Base-by-base conservation (phyloP, 2,888 invertebrate species). In the Lymantria dispar region DNA sequence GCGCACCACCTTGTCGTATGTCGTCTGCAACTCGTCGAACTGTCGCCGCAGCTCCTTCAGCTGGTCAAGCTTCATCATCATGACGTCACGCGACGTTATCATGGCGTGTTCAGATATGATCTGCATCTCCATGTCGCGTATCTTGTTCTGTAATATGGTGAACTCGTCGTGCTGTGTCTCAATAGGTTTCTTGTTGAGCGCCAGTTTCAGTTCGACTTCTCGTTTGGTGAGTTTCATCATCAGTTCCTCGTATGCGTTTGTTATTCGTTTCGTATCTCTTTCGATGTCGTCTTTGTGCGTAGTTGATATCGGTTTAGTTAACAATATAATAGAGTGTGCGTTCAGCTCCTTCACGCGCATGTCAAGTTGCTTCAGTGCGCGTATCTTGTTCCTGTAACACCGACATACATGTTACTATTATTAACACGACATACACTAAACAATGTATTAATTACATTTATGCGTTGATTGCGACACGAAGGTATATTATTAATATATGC, bases 61-160 rank as follows among this genome's bases (percentile, higher is more conserved):
- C 54, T 83, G 68, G 3, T 55, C 64, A n/a, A 76, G 56, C 44
- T 87, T 87, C n/a, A 68, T 72, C 47, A 76, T 70, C 91, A 92
- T 92, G 7, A 76, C 79, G 13, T 73, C 79, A 12, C 76, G 82
- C 15, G 84, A 76, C 0, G 92, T 83, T 36, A 92, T 77, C 45
- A 92, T 80, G 1, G 89, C 92, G 68, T 93, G 93, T 65, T 93
- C 93, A 0, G 89, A 85, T 1, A 93, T 68, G 14, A 93, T 70
- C 51, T 71, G 74, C 15, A 68, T 45, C 54, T 83, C 80, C 3
- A 92, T 82, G 47, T 85, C 85, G 48, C 86, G 86, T 38, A 93
- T 85, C 61, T 89, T 88, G 0, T 64, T 71, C 57, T 85, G 84
- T 7, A 93, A 72, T 10, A 64, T 75, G 11, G 76, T 72, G 50